Base-by-base conservation (phyloP, 2,797 vertebrate genomes). In the Molossus molossus region DNA sequence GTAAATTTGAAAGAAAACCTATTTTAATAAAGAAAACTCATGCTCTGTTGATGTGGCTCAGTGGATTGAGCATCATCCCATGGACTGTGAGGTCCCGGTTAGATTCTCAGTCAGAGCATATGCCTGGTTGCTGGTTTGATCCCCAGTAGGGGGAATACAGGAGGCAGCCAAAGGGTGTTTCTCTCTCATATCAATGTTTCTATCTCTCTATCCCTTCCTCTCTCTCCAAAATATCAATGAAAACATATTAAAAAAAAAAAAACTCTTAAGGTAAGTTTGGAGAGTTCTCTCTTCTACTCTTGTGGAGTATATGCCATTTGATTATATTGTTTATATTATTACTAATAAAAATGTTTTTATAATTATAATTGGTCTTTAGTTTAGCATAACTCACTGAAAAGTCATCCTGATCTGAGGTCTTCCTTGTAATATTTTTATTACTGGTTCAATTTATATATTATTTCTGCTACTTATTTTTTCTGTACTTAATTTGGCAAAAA, bases 361-460 rank as follows among this genome's bases (percentile, higher is more conserved):
- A 29, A 27, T 90, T 29, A 50, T 53, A 27, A 20, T n/a, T 53
- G 48, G 7, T 64, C 27, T 79, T 84, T 80, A 67, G 6, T 48
- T 48, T 75, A 17, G 4, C 29, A 57, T 45, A 55, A 45, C 79
- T 94, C 14, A 85, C 33, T 90, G 45, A 91, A 91, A 94, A 73
- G 4, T 40, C 58, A 91, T 57, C 17, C 17, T 73, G 6, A 57
- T 80, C 37, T 67, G 14, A 21, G 23, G 3, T 25, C 37, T 58
- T 23, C 17, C 3, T 25, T 40, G 17, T n/a, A 65, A 13, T 91
- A 73, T 58, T 80, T 80, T 33, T 48, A 80, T 65, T 73, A 57
- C 53, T 37, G 25, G 2, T 64, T 83, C 12, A 3, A 25, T 27
- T 27, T 86, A 14, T 65, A 33, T 50, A 57, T 80, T 73, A 58